Base-by-base conservation (phyloP, 2,113 vertebrate genomes). In the Rynchops niger region DNA sequence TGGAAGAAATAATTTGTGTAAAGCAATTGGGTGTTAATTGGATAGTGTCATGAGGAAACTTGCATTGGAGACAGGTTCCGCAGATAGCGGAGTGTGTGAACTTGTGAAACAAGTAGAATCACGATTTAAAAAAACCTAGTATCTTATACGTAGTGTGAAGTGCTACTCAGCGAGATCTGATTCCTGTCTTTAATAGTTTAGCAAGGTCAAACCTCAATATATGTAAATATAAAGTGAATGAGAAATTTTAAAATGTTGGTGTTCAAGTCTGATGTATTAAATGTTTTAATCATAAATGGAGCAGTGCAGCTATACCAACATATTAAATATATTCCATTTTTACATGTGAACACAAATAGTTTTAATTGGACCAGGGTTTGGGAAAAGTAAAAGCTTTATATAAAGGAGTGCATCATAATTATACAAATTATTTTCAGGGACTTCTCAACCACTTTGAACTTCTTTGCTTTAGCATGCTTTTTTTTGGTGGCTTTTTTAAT, bases 331-430 rank as follows among this genome's bases (percentile, higher is more conserved):
- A 90, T 76, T 93, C 79, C 56, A 58, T 77, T 93, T 86, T 76
- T 90, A 91, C 73, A 23, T 81, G 66, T 83, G 70, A 85, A 95
- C 79, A 80, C 25, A 61, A 62, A 86, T 53, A 87, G 45, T 91
- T 92, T 74, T 62, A 88, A 90, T 72, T 86, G 91, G 88, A 95
- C 94, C 95, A 96, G 95, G 38, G 63, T 96, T 87, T 94, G 83
- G 82, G 86, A 90, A 90, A 96, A 96, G 92, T 30, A 62, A 93
- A 82, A 96, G 95, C 89, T 97, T 97, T 97, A 96, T 86, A 43
- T 90, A 90, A 93, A 96, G 93, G 91, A 91, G 92, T 32, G 71
- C 85, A 94, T 95, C 84, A 87, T 72, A 77, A 82, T 69, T 53
- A 79, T 29, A 87, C 76, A 86, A 79, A 76, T 92, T 45, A 80